These are phyloP conservation scores for Labia minor DNA, from an alignment of 2,888 invertebrate genomes.

Conservation along the genomic window DNA sequence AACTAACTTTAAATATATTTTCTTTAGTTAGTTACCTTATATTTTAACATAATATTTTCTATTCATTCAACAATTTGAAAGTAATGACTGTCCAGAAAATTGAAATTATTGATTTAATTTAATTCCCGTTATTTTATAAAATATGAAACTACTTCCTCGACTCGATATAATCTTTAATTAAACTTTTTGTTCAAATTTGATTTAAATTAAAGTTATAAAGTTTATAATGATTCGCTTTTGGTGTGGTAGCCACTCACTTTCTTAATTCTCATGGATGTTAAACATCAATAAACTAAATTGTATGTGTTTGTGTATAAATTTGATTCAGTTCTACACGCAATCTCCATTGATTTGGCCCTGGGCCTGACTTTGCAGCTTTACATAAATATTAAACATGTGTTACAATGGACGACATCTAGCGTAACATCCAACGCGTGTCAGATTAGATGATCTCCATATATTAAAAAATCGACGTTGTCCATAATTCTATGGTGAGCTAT, in stretches of 20 bases:
- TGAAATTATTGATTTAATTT: not conserved
- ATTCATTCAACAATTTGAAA: too few species aligned
- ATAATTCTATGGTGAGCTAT: not conserved
- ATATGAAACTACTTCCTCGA: not conserved
- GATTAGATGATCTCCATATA: slow-evolving; percentile 8
- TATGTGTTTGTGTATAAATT: not conserved
- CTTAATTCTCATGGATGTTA: slow-evolving; percentile 7
- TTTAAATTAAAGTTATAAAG: not conserved
- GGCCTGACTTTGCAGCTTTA: slow-evolving; percentile 4
- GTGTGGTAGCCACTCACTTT: not conserved
- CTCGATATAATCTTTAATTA: not conserved
- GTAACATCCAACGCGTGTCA: slow-evolving; percentile 3
- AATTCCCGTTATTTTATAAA: slow-evolving; percentile 1
- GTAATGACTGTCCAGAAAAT: not conserved
- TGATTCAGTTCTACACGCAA: not conserved
- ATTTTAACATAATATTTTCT: too few species aligned
- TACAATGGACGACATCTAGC: not conserved
- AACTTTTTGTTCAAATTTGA: not conserved
- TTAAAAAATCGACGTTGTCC: not conserved
- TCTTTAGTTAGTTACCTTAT: too few species aligned
- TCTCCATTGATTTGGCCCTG: not conserved
- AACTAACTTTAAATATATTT: too few species aligned
- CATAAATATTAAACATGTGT: too few species aligned
- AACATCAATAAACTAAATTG: not conserved
- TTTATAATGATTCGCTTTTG: too few species aligned